These are phyloP conservation scores for Drosophila sulfurigaster DNA, from an alignment of 1,140 invertebrate genomes.

Conservation along the genomic window DNA sequence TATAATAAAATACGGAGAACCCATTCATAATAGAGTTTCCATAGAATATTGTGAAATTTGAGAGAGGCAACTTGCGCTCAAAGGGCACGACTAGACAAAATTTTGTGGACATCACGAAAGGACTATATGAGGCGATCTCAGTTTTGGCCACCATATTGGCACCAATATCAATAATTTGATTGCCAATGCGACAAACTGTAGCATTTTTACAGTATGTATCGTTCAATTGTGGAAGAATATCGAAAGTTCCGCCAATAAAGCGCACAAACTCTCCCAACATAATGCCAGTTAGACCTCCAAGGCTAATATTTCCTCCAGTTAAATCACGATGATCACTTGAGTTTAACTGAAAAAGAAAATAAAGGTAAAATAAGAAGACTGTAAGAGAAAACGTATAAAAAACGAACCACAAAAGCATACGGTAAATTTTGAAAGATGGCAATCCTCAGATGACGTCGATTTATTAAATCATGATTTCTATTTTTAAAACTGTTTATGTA, in stretches of 20 bases:
- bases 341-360: constrained; percentile 11
- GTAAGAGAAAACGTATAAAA: neutral
- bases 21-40: too few relatives aligned
- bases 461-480: neutral
- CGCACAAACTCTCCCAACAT: constrained; percentile 1
- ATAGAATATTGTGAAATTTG: too few relatives aligned
- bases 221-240: neutral
- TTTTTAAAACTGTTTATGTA: neutral
- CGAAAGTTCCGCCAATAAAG: neutral
- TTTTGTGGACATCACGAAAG: neutral
- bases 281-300: constrained; percentile 8
- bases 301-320: neutral
- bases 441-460: neutral
- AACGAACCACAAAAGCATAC: constrained; percentile 24
- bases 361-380: neutral
- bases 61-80: neutral
- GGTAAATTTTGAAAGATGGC: neutral
- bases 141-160: neutral
- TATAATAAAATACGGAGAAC: too few relatives aligned
- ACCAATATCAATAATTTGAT: neutral
- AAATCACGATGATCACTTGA: neutral
- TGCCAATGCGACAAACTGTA: too few relatives aligned
- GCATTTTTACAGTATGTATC: neutral
- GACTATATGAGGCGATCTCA: neutral
- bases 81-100: constrained; percentile 18